Conservation (phyloP, 2,888 invertebrate genomes). For the Empis stercorea region DNA sequence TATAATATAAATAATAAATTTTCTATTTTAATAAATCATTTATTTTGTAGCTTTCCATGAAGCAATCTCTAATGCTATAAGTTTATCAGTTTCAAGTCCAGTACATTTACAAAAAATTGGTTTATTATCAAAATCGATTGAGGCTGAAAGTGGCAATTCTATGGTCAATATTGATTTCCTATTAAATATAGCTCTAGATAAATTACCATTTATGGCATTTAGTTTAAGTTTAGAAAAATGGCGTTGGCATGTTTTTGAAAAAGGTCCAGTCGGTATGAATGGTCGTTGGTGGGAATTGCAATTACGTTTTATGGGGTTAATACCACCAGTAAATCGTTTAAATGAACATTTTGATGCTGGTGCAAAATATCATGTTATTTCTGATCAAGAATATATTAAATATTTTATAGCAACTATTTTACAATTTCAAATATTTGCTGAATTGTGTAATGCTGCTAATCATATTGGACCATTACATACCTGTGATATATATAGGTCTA, state of each 20-base stretch:
- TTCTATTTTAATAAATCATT: background rate
- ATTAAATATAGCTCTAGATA: conserved; percentile 64
- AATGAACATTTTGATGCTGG: conserved; percentile 73
- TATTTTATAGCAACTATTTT: conserved; percentile 71
- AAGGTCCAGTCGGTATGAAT: conserved; percentile 59
- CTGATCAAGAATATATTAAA: conserved; percentile 57
- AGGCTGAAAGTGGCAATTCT: conserved; percentile 15
- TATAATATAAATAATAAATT: too few species aligned
- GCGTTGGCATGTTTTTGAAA: conserved; percentile 68
- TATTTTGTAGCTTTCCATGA: conserved; percentile 62
- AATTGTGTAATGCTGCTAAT: conserved; percentile 59
- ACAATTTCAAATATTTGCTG: conserved; percentile 76
- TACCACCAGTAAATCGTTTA: conserved; percentile 53
- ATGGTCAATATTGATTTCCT: conserved; percentile 36
- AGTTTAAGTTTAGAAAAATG: conserved; percentile 72
- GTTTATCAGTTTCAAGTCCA: conserved; percentile 63
- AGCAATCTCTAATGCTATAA: conserved; percentile 68
- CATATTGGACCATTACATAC: conserved; percentile 61
- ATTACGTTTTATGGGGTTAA: conserved; percentile 57
- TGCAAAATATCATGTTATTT: conserved; percentile 68
- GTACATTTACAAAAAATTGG: conserved; percentile 62
- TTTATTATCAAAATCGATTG: conserved; percentile 48
- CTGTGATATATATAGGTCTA: conserved; percentile 69
- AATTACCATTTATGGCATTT: conserved; percentile 65
- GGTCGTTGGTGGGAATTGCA: conserved; percentile 64